Conservation (phyloP, 2,113 vertebrate species). For the Gobius niger region DNA sequence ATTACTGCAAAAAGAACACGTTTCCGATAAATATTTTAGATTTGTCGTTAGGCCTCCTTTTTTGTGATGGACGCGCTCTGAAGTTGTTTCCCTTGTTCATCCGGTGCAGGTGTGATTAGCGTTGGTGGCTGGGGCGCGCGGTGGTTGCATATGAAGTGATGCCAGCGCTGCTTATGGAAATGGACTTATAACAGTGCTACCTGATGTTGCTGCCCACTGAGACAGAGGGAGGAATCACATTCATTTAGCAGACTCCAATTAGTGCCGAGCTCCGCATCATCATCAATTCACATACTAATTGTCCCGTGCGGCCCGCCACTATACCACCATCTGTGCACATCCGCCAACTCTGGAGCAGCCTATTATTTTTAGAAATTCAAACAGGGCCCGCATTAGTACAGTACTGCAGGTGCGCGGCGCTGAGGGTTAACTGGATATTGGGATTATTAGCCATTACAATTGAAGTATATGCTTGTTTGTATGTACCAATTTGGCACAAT, state of each 20-base stretch:
- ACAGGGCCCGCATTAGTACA: conserved; percentile 18
- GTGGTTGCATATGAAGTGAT: conserved; percentile 62
- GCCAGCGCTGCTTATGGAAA: conserved; percentile 70
- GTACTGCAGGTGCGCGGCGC: conserved; percentile 12
- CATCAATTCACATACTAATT: conserved; percentile 76
- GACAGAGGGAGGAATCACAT: conserved; percentile 67
- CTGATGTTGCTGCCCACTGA: conserved; percentile 71
- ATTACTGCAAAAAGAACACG: not conserved
- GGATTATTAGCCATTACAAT: not conserved
- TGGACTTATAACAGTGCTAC: conserved; percentile 69
- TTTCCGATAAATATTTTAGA: too few species aligned
- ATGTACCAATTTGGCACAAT: not conserved
- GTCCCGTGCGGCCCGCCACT: conserved; percentile 61
- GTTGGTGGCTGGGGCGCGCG: conserved; percentile 53
- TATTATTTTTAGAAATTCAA: conserved; percentile 41
- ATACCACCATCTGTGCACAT: conserved; percentile 68
- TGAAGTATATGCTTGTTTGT: not conserved
- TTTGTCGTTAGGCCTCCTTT: not conserved
- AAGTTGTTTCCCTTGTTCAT: conserved; percentile 17
- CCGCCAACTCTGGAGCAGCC: conserved; percentile 37
- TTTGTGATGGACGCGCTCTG: not conserved
- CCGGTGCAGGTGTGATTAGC: conserved; percentile 65
- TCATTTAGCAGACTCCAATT: conserved; percentile 74
- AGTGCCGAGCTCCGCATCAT: conserved; percentile 69
- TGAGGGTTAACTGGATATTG: not conserved